Evolutionary conservation across 2,113 vertebrate genomes (phyloP).

Genomic region (Numida meleagris): DNA sequence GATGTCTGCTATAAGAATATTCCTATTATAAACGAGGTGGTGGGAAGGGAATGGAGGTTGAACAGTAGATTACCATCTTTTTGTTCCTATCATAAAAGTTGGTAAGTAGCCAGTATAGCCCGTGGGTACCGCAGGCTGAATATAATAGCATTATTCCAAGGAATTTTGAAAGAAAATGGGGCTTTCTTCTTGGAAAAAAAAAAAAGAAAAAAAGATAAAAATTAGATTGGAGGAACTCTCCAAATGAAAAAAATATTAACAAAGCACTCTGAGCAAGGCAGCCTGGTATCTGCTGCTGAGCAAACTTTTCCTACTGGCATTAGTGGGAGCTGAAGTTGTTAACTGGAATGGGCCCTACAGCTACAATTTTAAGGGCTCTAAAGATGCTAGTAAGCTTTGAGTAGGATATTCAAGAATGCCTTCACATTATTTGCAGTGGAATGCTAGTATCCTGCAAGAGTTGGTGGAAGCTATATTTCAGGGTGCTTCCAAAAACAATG

Average conservation of each 20-base stretch:
- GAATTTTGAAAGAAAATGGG: background rate
- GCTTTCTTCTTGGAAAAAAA: background rate
- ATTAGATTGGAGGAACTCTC: background rate
- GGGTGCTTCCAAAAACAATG: background rate
- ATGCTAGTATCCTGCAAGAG: background rate
- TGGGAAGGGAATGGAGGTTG: background rate
- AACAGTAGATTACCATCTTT: background rate
- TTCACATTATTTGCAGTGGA: background rate
- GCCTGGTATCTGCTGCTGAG: background rate
- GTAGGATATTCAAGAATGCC: background rate
- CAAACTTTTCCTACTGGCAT: background rate
- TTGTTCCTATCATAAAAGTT: background rate
- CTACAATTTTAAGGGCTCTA: background rate
- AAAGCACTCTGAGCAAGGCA: background rate
- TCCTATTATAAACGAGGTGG: background rate
- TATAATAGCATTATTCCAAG: background rate
- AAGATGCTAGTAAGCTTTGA: background rate
- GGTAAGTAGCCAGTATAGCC: background rate
- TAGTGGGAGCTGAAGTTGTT: background rate
- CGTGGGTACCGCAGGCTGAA: background rate
- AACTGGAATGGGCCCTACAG: background rate
- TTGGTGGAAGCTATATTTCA: background rate
- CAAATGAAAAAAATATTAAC: background rate
- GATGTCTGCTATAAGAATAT: background rate
- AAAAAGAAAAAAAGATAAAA: background rate